Evolutionary conservation across 2,113 vertebrate genomes (phyloP).

Genomic region (Zingel zingel): DNA sequence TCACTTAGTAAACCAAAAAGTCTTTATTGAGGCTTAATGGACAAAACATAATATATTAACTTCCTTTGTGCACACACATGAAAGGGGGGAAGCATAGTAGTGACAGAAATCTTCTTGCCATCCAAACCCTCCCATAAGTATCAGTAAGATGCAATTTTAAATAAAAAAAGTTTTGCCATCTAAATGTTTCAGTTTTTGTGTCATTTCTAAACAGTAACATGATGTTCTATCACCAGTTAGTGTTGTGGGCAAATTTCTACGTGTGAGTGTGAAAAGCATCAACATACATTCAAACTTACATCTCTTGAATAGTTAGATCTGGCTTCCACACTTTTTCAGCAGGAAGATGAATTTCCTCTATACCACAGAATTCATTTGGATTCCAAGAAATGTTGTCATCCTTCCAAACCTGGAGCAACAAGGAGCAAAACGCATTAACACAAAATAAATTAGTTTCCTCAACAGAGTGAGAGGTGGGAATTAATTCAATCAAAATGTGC

Average conservation of each 20-base stretch:
- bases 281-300: slow-evolving; percentile 45
- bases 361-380: slow-evolving; percentile 48
- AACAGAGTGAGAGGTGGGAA: not conserved
- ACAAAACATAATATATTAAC: too few species aligned
- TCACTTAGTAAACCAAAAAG: too few species aligned
- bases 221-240: not conserved
- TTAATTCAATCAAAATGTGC: not conserved
- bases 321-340: slow-evolving; percentile 58
- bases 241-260: not conserved
- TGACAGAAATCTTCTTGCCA: too few species aligned
- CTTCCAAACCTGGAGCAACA: slow-evolving; percentile 27
- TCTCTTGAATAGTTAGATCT: slow-evolving; percentile 67
- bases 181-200: too few species aligned
- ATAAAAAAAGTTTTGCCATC: too few species aligned
- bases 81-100: too few species aligned
- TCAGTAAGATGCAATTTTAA: too few species aligned
- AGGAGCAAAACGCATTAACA: not conserved
- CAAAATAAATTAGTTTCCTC: not conserved
- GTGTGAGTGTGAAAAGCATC: too few species aligned
- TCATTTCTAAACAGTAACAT: not conserved
- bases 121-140: too few species aligned
- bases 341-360: slow-evolving; percentile 36
- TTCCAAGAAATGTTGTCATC: slow-evolving; percentile 59
- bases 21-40: too few species aligned
- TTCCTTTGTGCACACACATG: too few species aligned